Percentiles rank a stretch among this genome's conserved stretches.
These are phyloP conservation scores for Maniola jurtina DNA, from an alignment of 1,140 invertebrate genomes.

Conservation along the genomic window DNA sequence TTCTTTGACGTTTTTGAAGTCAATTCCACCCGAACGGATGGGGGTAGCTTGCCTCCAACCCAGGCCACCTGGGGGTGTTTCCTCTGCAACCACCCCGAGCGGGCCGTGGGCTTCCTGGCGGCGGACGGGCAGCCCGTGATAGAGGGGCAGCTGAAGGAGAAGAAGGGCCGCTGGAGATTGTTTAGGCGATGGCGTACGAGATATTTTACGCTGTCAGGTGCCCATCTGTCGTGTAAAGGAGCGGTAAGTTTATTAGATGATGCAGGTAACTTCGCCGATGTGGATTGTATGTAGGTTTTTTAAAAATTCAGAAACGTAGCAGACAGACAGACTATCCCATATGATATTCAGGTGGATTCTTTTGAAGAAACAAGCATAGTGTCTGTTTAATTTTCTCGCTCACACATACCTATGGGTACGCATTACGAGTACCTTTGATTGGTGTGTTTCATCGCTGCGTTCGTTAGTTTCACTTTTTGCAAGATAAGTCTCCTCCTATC, in stretches of 20 bases:
- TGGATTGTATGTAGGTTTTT: no score
- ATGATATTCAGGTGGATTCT: no score
- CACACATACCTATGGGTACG: no score
- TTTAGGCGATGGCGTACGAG: constrained; percentile 94
- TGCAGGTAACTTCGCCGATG: no score
- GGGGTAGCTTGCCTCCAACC: constrained; percentile 57
- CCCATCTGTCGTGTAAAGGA: constrained; percentile 92
- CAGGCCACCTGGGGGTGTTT: constrained; percentile 89
- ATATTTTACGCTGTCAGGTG: constrained; percentile 95
- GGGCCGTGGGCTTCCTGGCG: constrained; percentile 88
- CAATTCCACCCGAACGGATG: constrained; percentile 68
- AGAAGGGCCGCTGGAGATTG: constrained; percentile 95
- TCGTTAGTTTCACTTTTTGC: no score
- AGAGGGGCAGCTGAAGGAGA: constrained; percentile 96
- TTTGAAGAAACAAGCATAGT: no score
- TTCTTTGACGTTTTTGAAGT: constrained; percentile 96
- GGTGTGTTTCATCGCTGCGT: no score
- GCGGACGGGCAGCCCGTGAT: constrained; percentile 87
- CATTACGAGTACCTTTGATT: no score
- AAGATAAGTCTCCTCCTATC: no score
- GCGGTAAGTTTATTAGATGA: constrained; percentile 84
- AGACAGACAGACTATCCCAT: no score
- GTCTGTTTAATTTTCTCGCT: no score
- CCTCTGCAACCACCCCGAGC: constrained; percentile 94
- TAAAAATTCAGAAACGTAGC: no score